These are phyloP conservation scores for Phoxinus phoxinus DNA, from an alignment of 2,113 vertebrate genomes.

Conservation along the genomic window DNA sequence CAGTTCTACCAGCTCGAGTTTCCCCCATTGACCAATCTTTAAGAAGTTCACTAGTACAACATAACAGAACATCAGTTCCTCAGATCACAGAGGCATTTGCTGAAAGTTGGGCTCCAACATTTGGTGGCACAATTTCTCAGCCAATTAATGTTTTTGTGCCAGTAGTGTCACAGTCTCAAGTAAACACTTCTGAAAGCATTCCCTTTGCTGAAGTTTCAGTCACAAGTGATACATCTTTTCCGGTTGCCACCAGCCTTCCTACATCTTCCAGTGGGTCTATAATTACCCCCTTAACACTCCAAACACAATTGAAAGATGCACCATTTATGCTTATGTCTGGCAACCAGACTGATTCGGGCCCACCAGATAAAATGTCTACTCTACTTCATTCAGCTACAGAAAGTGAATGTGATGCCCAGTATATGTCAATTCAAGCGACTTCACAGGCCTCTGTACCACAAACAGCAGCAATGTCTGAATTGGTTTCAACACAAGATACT, in stretches of 20 bases:
- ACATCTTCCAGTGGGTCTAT: not conserved
- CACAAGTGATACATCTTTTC: not conserved
- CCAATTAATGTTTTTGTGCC: slow-evolving; percentile 20
- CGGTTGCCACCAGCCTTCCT: not conserved
- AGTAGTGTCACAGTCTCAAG: slow-evolving; percentile 14
- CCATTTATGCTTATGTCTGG: not conserved
- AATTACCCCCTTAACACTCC: not conserved
- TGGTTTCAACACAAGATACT: not conserved
- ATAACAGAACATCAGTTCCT: slow-evolving; percentile 8
- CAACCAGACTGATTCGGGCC: not conserved
- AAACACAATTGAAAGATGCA: slow-evolving; percentile 1
- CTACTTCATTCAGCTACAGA: slow-evolving; percentile 28
- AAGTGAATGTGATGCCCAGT: not conserved
- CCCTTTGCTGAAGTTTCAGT: not conserved
- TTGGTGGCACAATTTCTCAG: slow-evolving; percentile 3
- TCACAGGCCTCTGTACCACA: slow-evolving; percentile 47
- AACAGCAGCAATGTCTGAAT: slow-evolving; percentile 11
- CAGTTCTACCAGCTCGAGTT: slow-evolving; percentile 1
- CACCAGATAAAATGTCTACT: not conserved
- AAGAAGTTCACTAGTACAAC: not conserved
- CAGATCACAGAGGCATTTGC: slow-evolving; percentile 15
- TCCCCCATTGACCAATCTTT: slow-evolving; percentile 12
- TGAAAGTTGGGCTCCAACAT: slow-evolving; percentile 20
- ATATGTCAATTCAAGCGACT: not conserved
- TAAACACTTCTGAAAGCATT: not conserved